These are phyloP conservation scores for Coregonus suidteri DNA, from an alignment of 2,797 vertebrate species.

Conservation along the genomic window DNA sequence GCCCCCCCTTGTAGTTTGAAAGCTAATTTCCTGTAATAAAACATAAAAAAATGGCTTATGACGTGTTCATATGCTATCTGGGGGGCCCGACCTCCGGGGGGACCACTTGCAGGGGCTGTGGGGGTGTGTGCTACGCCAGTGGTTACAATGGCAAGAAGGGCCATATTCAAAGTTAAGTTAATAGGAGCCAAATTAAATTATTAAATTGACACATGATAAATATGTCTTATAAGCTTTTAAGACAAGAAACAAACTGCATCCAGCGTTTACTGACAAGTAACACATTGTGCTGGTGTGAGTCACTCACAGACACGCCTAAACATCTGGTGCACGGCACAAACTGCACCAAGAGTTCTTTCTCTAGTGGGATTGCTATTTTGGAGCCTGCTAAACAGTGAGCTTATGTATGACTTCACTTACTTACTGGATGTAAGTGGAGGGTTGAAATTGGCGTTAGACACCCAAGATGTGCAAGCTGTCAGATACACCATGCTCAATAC, in stretches of 20 bases:
- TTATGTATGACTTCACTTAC: no score
- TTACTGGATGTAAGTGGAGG: neutral
- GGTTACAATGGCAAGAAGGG: neutral
- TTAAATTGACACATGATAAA: neutral
- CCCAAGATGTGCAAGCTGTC: no score
- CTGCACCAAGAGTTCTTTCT: neutral
- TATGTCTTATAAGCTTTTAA: neutral
- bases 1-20: no score
- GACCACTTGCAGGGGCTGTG: neutral
- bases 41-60: no score
- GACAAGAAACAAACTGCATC: neutral
- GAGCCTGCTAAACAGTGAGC: no score
- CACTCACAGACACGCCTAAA: slow-evolving; percentile 2
- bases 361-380: no score
- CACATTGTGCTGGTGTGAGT: neutral
- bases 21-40: no score
- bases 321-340: slow-evolving; percentile 1
- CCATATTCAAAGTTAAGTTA: neutral
- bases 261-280: neutral
- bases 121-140: no score
- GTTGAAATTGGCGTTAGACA: neutral
- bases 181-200: neutral
- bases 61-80: no score
- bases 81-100: no score
- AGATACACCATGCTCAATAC: neutral